Percentiles rank a stretch among this genome's conserved stretches.
Conservation (phyloP, 2,797 vertebrate species). For the Morus bassanus region DNA sequence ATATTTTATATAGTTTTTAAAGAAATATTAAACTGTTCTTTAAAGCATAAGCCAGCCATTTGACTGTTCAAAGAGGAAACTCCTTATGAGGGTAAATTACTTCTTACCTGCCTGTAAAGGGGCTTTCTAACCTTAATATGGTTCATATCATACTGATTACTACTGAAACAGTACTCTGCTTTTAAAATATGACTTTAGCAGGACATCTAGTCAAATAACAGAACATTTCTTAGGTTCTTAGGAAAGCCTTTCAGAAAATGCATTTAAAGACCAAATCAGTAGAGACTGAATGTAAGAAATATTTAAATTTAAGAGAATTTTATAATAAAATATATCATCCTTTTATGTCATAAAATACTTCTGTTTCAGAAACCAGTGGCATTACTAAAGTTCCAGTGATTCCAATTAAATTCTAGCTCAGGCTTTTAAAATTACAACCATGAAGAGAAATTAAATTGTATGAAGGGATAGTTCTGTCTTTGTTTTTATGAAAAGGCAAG, state of each 20-base stretch:
- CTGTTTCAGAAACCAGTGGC: background rate
- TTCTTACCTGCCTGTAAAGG: background rate
- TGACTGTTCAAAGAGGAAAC: background rate
- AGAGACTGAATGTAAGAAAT: background rate
- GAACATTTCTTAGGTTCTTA: background rate
- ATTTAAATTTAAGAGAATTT: background rate
- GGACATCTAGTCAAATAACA: background rate
- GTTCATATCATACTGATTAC: background rate
- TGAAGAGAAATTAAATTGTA: background rate
- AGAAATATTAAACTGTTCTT: background rate
- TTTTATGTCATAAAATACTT: background rate
- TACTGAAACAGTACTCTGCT: background rate
- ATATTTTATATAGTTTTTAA: background rate
- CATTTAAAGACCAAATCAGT: background rate
- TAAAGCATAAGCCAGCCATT: background rate
- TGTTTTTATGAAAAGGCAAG: background rate
- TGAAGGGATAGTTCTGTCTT: background rate
- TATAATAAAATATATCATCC: background rate
- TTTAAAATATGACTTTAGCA: background rate
- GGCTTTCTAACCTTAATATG: background rate
- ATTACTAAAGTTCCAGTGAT: background rate
- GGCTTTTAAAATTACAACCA: background rate
- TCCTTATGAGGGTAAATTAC: background rate
- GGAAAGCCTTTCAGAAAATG: background rate
- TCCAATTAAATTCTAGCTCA: background rate